These are phyloP conservation scores for Arion vulgaris DNA, from an alignment of 1,140 invertebrate genomes.

Conservation along the genomic window DNA sequence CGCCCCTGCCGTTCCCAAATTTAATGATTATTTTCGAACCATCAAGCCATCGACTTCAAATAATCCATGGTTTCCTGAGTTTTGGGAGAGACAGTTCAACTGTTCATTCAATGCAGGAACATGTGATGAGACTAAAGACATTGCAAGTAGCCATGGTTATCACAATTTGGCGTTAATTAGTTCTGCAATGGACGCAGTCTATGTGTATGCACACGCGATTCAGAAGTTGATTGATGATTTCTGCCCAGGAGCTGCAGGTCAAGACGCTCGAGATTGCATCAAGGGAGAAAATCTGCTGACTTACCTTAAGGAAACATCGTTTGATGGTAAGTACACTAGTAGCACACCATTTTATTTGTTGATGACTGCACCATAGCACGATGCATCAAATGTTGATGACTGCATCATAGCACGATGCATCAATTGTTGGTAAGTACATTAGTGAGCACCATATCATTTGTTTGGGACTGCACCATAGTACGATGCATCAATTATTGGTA, in stretches of 20 bases:
- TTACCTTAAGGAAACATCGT: constrained; percentile 60
- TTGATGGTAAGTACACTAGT: constrained; percentile 25
- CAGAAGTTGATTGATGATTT: constrained; percentile 3
- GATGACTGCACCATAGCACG: too few relatives aligned
- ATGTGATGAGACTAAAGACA: constrained; percentile 12
- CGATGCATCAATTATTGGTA: too few relatives aligned
- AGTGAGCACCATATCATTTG: too few relatives aligned
- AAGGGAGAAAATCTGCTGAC: not conserved
- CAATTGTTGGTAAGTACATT: too few relatives aligned
- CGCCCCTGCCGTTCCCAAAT: not conserved
- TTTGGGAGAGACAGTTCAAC: constrained; percentile 26
- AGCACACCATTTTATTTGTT: too few relatives aligned
- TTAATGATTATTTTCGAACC: constrained; percentile 15
- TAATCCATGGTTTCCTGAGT: constrained; percentile 32
- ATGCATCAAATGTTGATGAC: too few relatives aligned
- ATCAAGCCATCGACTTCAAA: not conserved
- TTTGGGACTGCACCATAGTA: too few relatives aligned
- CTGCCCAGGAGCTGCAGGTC: constrained; percentile 4
- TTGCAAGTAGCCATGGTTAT: not conserved
- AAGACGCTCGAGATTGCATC: constrained; percentile 20
- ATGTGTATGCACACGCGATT: constrained; percentile 24
- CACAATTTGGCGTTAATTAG: not conserved
- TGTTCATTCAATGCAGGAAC: constrained; percentile 20
- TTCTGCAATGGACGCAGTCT: constrained; percentile 20
- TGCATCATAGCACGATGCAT: too few relatives aligned